Evolutionary conservation across 2,888 invertebrate genomes (phyloP).

Genomic region (Tolmerus cingulatus): DNA sequence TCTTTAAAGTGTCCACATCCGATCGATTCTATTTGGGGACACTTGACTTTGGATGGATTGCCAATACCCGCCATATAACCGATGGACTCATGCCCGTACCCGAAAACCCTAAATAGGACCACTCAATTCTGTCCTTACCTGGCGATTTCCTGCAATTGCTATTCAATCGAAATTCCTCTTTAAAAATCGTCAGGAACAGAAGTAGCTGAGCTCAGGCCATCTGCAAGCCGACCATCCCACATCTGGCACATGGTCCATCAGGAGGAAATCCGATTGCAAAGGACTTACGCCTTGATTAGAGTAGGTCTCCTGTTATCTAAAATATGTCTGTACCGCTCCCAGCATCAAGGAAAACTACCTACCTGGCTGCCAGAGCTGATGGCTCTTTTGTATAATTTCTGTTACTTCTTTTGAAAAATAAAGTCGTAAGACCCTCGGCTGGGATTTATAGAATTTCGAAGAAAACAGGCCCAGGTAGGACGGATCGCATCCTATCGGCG

Average conservation of each 20-base stretch:
- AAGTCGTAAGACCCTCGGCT: neutral
- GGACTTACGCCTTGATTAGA: neutral
- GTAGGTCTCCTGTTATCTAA: neutral
- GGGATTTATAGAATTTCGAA: neutral
- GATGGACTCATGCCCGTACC: neutral
- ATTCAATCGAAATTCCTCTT: neutral
- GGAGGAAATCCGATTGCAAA: neutral
- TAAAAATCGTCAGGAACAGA: neutral
- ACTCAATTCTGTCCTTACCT: neutral
- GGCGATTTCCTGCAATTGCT: neutral
- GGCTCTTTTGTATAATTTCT: neutral
- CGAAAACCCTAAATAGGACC: neutral
- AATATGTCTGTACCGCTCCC: neutral
- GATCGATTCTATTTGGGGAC: neutral
- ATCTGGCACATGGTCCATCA: neutral
- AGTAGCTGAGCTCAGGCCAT: neutral
- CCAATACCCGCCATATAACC: neutral
- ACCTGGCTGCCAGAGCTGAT: neutral
- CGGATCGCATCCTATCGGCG: neutral
- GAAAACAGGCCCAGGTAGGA: neutral
- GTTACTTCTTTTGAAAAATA: neutral
- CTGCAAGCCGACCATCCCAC: neutral
- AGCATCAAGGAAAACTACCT: neutral
- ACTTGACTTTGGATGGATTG: neutral
- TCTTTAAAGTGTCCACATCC: constrained; percentile 19